Conservation (phyloP, 2,113 vertebrate species). For the Tupaia chinensis region DNA sequence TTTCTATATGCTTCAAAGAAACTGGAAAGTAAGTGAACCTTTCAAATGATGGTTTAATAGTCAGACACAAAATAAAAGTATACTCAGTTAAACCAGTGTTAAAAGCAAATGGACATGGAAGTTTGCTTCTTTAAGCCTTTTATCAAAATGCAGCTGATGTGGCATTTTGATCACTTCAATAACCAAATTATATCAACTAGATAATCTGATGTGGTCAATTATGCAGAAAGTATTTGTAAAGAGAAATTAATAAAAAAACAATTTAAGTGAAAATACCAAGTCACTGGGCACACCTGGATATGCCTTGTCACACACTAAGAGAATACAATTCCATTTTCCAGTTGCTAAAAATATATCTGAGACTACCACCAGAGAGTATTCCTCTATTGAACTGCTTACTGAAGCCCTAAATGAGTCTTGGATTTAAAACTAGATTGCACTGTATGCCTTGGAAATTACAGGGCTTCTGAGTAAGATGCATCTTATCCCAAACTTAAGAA, state of each 20-base stretch:
- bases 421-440: neutral
- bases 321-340: neutral
- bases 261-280: neutral
- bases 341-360: neutral
- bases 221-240: neutral
- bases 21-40: neutral
- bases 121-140: slow-evolving; percentile 11
- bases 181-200: neutral
- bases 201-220: neutral
- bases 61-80: neutral
- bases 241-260: slow-evolving; percentile 32
- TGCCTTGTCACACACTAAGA: neutral
- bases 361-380: neutral
- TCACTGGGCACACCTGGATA: neutral
- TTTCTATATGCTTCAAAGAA: neutral
- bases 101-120: neutral
- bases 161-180: slow-evolving; percentile 5
- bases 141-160: neutral
- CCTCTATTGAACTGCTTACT: neutral
- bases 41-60: neutral
- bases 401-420: neutral
- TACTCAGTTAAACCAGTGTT: neutral
- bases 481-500: neutral
- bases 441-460: neutral
- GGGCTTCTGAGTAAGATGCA: neutral